These are phyloP conservation scores for Erebia aethiops DNA, from an alignment of 2,888 invertebrate species.

Conservation along the genomic window DNA sequence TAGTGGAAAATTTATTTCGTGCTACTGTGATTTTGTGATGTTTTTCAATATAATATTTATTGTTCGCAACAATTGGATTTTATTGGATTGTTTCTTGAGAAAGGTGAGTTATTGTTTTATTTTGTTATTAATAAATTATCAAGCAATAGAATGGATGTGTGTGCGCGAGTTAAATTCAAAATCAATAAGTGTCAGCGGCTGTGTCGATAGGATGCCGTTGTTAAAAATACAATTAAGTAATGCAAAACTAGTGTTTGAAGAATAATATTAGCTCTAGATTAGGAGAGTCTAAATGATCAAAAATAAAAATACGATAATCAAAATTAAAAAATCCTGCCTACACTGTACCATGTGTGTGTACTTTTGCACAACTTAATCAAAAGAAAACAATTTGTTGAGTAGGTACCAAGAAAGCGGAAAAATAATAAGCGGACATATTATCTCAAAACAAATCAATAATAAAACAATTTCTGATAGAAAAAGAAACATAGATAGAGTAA, in stretches of 20 bases:
- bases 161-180: conserved; percentile 17
- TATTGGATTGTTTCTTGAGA: conserved; percentile 44
- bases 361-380: too few relatives aligned
- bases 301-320: neutral
- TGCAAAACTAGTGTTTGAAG: neutral
- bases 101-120: conserved; percentile 39
- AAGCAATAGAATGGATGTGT: neutral
- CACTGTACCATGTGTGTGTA: too few relatives aligned
- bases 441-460: too few relatives aligned
- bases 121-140: conserved; percentile 7
- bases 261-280: neutral
- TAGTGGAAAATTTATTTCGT: conserved; percentile 66
- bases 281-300: conserved; percentile 25
- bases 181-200: conserved; percentile 34
- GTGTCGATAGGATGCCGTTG: neutral
- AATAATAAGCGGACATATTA: too few relatives aligned
- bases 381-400: too few relatives aligned
- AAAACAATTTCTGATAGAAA: too few relatives aligned
- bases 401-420: too few relatives aligned
- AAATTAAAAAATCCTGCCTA: too few relatives aligned
- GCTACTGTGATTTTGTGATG: conserved; percentile 70
- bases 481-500: too few relatives aligned
- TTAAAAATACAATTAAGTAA: neutral
- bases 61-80: conserved; percentile 51
- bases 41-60: conserved; percentile 55